Evolutionary conservation across 2,797 vertebrate genomes (phyloP).

Genomic region (Heteromormyrus szaboi): DNA sequence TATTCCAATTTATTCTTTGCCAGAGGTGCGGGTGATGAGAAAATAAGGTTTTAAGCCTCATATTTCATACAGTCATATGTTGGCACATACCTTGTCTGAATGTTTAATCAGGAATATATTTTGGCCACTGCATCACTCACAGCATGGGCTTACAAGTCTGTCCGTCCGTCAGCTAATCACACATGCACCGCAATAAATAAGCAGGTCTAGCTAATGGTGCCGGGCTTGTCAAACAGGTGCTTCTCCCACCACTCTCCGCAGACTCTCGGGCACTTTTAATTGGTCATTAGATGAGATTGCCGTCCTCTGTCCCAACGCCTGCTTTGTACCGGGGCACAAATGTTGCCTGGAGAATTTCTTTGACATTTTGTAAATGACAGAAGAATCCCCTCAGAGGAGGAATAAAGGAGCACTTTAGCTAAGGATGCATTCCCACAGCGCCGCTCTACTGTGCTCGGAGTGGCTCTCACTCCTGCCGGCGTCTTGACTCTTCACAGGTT

Average conservation of each 20-base stretch:
- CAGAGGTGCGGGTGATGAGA: background rate
- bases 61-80: background rate
- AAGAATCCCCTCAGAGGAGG: background rate
- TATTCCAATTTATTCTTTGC: background rate
- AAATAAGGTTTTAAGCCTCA: background rate
- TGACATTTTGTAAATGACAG: conserved; percentile 9
- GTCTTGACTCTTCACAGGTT: background rate
- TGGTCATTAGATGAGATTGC: conserved; percentile 8
- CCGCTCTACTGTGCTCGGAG: background rate
- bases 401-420: background rate
- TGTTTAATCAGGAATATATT: background rate
- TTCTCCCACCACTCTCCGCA: background rate
- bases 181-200: background rate
- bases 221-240: background rate
- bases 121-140: background rate
- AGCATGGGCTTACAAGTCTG: background rate
- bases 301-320: background rate
- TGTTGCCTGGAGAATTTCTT: background rate
- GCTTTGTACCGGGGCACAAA: background rate
- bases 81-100: background rate
- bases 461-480: background rate
- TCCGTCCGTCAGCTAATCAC: background rate
- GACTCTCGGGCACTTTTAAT: conserved; percentile 18
- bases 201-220: background rate
- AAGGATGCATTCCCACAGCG: background rate